Base-by-base conservation (phyloP, 1,140 invertebrate genomes). In the Heliothis virescens region DNA sequence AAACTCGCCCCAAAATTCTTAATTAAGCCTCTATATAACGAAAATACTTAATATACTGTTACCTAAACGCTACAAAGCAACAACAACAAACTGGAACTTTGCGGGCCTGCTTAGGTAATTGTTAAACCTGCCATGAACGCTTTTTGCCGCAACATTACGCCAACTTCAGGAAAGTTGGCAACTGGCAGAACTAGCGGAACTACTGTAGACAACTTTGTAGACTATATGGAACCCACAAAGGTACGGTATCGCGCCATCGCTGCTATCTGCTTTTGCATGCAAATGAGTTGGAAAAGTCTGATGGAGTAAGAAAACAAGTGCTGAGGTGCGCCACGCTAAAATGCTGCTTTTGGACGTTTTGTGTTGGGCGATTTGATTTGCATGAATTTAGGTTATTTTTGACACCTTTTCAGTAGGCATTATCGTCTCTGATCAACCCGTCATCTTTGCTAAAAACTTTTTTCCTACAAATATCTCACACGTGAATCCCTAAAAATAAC, bases 211-310 rank as follows among this genome's bases (percentile, higher is more conserved):
- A 94, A 94, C 91, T 94, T 94, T 93, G 83, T 93, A 94, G 92
- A 94, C 92, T 92, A 90, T 86, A 87, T 91, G 89, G 86, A 87
- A 88, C 87, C 90, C 90, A 93, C 91, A 94, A 92, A 94, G 93
- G 93, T 93, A 92, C 84, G 81, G 79, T 92, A 92, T 94, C 91
- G 88, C 87, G 84, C 83, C 90, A 93, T 93, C 93, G 90, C 81
- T 90, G 87, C 87, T 94, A 94, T 94, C 93, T 93, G 93, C 93
- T 93, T 94, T 94, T 90, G 88, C 90, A 94, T 94, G 91, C 91
- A 94, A 94, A 94, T 94, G 93, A 94, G 93, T 93, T 91, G 90
- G 92, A 94, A 94, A 93, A 93, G 88, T 92, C 82, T 86, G 89
- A 76, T 79, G 81, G 82, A 88, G 87, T 91, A 94, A 94, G 93